Evolutionary conservation across 2,888 invertebrate genomes (phyloP), one percentile per base, ranked within the genome.

Genomic region (Chymomyza amoena): DNA sequence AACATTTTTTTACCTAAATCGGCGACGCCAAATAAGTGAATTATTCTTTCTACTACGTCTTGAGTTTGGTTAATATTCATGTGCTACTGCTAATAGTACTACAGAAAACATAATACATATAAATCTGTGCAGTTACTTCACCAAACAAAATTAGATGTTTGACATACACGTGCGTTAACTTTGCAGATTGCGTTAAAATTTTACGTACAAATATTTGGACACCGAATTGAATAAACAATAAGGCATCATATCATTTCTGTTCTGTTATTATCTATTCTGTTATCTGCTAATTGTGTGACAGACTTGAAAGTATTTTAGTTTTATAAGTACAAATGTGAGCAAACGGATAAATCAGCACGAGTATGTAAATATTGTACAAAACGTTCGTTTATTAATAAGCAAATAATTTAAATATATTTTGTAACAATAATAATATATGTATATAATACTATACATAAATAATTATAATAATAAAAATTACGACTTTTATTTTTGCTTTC

Each of bases 111-210:
- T 32, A 32, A 32, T 45, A 45, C 39, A 45, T 45, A 45, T 4
- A 45, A 45, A 45, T 45, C 39, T 45, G 13, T 6, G 10, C 39
- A 45, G 39, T 13, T 45, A 4, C 10, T 45, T 45, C 2, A 13
- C 39, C 6, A 13, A 45, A 45, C 39, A 45, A 13, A 45, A 45
- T 45, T 45, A 45, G 10, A 45, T 45, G 13, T 45, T 45, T 45
- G 39, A 45, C 39, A 45, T 45, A 45, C 39, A 45, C 39, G 39
- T 45, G 32, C 32, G 39, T 45, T 45, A 13, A 80, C 68, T 74
- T 75, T 77, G 82, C 84, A 76, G 84, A 78, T 81, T 80, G 78
- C 82, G 82, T 76, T 80, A 81, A 81, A 70, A 76, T 81, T 79
- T 73, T 65, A n/a, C 63, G 39, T 57, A 5, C 57, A 52, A 77